Conservation (phyloP, 2,113 vertebrate species). For the Gopherus flavomarginatus region DNA sequence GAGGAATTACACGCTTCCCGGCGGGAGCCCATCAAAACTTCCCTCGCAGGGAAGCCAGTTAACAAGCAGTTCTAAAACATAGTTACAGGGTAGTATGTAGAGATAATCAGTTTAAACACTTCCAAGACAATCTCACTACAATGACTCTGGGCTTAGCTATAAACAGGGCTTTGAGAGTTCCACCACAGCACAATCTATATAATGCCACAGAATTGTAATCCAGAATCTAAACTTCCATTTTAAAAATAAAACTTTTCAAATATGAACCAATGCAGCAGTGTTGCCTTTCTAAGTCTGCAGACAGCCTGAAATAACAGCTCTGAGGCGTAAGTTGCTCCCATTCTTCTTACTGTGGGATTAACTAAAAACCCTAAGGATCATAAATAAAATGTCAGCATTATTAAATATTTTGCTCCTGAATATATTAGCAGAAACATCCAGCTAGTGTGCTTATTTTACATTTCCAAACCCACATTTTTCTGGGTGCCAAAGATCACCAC, state of each 20-base stretch:
- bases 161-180: slow-evolving; percentile 39
- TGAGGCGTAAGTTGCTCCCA: slow-evolving; percentile 44
- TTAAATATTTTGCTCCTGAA: slow-evolving; percentile 68
- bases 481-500: neutral
- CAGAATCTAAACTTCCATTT: slow-evolving; percentile 54
- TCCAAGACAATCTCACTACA: neutral
- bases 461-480: slow-evolving; percentile 23
- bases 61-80: neutral
- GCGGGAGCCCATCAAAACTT: too few relatives aligned
- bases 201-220: slow-evolving; percentile 57
- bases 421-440: slow-evolving; percentile 42
- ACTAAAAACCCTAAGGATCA: slow-evolving; percentile 60
- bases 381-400: slow-evolving; percentile 56
- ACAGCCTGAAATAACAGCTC: slow-evolving; percentile 66
- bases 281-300: slow-evolving; percentile 66
- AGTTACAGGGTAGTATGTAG: neutral
- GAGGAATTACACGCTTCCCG: too few relatives aligned
- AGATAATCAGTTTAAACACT: neutral
- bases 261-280: slow-evolving; percentile 60
- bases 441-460: slow-evolving; percentile 23
- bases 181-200: slow-evolving; percentile 9
- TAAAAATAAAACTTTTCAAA: slow-evolving; percentile 35
- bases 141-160: neutral
- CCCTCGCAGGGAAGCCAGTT: too few relatives aligned
- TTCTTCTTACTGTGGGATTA: slow-evolving; percentile 61